Base-by-base conservation (phyloP, 23 tunicate genomes). In the Trididemnum nubilum region DNA sequence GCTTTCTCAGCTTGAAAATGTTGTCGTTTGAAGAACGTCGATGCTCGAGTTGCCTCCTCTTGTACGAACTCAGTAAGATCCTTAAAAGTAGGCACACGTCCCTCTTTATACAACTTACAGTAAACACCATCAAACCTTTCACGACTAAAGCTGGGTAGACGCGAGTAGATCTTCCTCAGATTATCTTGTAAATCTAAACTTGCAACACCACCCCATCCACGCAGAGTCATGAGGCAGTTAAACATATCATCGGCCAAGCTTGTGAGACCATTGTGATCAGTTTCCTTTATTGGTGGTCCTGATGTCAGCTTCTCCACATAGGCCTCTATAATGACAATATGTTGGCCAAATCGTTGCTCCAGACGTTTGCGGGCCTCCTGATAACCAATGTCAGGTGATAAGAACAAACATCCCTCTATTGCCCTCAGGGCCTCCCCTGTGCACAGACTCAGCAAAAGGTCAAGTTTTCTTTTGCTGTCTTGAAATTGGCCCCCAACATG, bases 191-290 rank as follows among this genome's bases (percentile, higher is more conserved):
- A 61, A 26, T 61, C 67, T n/a, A 61, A 26, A 61, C 29, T 61
- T 24, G 67, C 67, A 61, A 21, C 29, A 12, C 67, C 67, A 21
- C 54, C 67, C 29, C 67, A 61, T 12, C 26, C 67, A 21, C 29
- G 67, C 18, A 61, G 67, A 61, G 67, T 61, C 67, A 61, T 61
- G 29, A 21, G n/a, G n/a, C 67, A 61, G 26, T 61, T 61, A 26
- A 21, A 61, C 5, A 61, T 61, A 21, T 21, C 28, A 24, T 61
- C 29, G 3, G 29, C 29, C 26, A 61, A 61, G 26, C 29, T 24
- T 4, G 26, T n/a, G 28, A 61, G 67, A 21, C 28, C 67, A 12
- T 61, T 61, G 29, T 61, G n/a, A 61, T 61, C 67, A 24, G 28
- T 24, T 4, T 61, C 67, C 26, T 61, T 61, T 22, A 61, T 61